Evolutionary conservation across 2,797 vertebrate genomes (phyloP), one percentile per base, ranked within the genome.

Genomic region (Cyclura pinguis): DNA sequence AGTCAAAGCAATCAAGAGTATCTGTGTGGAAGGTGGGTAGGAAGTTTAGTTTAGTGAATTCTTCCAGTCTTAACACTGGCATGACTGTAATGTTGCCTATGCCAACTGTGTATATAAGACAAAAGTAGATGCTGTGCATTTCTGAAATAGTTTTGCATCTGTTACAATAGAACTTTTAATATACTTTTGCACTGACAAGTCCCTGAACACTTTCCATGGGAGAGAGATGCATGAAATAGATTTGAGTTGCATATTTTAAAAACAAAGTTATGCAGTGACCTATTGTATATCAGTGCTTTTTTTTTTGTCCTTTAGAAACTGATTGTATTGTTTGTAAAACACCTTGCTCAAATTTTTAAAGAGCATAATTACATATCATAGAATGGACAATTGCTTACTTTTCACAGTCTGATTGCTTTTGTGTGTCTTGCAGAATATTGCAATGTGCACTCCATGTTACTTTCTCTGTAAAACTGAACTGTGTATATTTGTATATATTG

Each of bases 121-220:
- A 95, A 96, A 95, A 96, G 95, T 97, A 97, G 97, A 97, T 97
- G 97, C 97, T 97, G 97, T 97, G 97, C 97, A 98, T 98, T 98
- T 97, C 96, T 95, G 95, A 95, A 96, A 97, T 95, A 97, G 96
- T 97, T 97, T 97, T 97, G 97, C 96, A 96, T 95, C 96, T 97
- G 96, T 97, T 97, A 93, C 96, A 97, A 96, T 95, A 96, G 96
- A 94, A 82, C 96, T 97, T 97, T 97, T 96, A 97, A 97, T 96
- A 97, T 97, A 97, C 96, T 98, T 97, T 97, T 97, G 97, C 97
- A 98, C 97, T 98, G 97, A 98, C 97, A 96, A 96, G 97, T 97
- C 96, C 35, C 93, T 97, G 97, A 96, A 94, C 97, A 96, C 96
- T 69, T 69, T 97, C 95, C 96, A 95, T 96, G 95, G 57, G 94